These are phyloP conservation scores for Ephydatia muelleri DNA, from an alignment of 37 sponge, comb jelly and placozoan genomes.

Conservation along the genomic window DNA sequence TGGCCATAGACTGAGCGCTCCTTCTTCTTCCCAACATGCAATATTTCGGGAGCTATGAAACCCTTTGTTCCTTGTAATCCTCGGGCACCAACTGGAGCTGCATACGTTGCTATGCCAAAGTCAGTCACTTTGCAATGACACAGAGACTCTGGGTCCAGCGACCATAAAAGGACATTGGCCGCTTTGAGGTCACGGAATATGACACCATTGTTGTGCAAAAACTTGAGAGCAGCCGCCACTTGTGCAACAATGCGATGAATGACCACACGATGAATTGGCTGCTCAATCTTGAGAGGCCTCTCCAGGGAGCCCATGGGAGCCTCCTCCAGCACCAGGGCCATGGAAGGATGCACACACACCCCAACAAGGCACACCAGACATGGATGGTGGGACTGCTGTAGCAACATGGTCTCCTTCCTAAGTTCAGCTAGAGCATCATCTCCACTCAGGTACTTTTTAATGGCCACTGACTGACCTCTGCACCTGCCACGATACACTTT, in stretches of 20 bases:
- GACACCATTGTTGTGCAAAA: constrained; percentile 70
- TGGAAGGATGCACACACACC: constrained; percentile 67
- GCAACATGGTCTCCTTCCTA: constrained; percentile 65
- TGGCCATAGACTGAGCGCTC: constrained; percentile 76
- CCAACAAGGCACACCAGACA: constrained; percentile 87
- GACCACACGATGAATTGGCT: constrained; percentile 62
- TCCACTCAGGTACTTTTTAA: constrained; percentile 62
- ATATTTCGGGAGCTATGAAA: constrained; percentile 90
- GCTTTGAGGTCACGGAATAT: constrained; percentile 93
- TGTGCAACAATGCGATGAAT: constrained; percentile 79
- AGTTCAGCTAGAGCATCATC: constrained; percentile 74
- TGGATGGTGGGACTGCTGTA: constrained; percentile 79
- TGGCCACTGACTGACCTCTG: constrained; percentile 71
- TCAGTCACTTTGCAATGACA: constrained; percentile 88
- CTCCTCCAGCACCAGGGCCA: constrained; percentile 90
- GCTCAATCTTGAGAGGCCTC: constrained; percentile 59
- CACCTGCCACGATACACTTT: constrained; percentile 84
- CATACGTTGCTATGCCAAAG: constrained; percentile 83
- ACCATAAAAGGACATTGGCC: constrained; percentile 89
- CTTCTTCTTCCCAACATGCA: constrained; percentile 67
- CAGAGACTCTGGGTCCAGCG: constrained; percentile 71
- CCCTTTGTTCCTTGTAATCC: constrained; percentile 84
- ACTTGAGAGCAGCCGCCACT: constrained; percentile 80
- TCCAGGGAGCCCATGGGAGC: constrained; percentile 84
- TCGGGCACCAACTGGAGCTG: constrained; percentile 71